Conservation (phyloP, 2,888 invertebrate species). For the Ophion costatus region DNA sequence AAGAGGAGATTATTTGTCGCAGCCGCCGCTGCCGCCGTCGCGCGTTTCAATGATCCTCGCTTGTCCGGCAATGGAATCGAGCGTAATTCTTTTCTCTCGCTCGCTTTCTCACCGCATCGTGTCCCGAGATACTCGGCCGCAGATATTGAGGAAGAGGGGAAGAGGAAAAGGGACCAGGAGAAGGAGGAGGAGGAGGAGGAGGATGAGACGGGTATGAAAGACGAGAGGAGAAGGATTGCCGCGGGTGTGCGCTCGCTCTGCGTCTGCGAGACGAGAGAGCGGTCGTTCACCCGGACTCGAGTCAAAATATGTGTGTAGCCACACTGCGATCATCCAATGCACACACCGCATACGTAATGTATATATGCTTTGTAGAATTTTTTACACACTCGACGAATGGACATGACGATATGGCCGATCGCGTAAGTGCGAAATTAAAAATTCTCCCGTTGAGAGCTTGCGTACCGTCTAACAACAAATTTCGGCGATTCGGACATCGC, state of each 20-base stretch:
- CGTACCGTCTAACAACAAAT: too few species aligned
- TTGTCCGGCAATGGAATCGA: neutral
- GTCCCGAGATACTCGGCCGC: constrained; percentile 23
- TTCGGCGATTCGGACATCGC: too few species aligned
- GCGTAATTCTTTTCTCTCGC: neutral
- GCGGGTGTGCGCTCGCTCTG: constrained; percentile 28
- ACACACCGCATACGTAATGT: constrained; percentile 11
- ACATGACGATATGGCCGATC: neutral
- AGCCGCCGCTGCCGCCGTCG: neutral
- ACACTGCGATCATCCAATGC: constrained; percentile 20
- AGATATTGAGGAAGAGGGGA: neutral
- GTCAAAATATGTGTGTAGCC: constrained; percentile 15
- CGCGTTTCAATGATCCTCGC: constrained; percentile 19
- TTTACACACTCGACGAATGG: neutral
- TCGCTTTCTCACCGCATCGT: constrained; percentile 17
- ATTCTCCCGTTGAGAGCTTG: too few species aligned
- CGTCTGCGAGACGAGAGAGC: constrained; percentile 44
- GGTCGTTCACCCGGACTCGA: constrained; percentile 61
- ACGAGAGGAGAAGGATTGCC: constrained; percentile 41
- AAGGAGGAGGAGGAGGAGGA: neutral
- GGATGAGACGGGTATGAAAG: constrained; percentile 34
- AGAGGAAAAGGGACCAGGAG: constrained; percentile 1
- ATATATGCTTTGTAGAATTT: constrained; percentile 5
- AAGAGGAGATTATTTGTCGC: constrained; percentile 36
- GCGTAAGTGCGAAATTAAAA: neutral